These are phyloP conservation scores for Desmophyllum pertusum DNA, from an alignment of 92 coral and sea anemone species.

Conservation along the genomic window DNA sequence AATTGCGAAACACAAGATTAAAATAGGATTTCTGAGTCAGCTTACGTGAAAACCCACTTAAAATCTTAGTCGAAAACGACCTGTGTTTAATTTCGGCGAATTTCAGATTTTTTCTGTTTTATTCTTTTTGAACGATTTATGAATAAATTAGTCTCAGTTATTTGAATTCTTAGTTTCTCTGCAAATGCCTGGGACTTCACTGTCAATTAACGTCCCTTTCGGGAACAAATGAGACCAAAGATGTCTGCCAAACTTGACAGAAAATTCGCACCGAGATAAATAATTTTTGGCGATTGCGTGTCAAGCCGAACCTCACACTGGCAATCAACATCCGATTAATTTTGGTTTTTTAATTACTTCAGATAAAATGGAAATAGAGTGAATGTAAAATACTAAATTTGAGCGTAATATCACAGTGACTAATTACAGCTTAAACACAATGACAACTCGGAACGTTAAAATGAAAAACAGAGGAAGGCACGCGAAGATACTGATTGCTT, in stretches of 20 bases:
- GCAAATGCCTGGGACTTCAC: neutral
- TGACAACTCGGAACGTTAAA: neutral
- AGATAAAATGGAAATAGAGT: neutral
- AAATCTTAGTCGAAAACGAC: neutral
- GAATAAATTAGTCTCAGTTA: neutral
- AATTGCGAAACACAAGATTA: constrained; percentile 9
- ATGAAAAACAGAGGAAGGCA: neutral
- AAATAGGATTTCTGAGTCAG: neutral
- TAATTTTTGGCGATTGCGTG: neutral
- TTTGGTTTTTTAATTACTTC: constrained; percentile 17
- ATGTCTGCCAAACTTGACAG: neutral
- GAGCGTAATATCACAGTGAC: neutral
- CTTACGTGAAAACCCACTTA: neutral
- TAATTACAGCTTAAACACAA: constrained; percentile 20
- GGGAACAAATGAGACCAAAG: neutral
- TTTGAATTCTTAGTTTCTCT: neutral
- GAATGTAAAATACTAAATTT: neutral
- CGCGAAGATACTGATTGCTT: neutral
- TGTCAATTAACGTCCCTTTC: too few species aligned
- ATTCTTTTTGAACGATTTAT: neutral
- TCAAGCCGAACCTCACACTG: neutral
- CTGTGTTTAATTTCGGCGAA: neutral
- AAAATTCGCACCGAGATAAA: neutral
- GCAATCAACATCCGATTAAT: constrained; percentile 30
- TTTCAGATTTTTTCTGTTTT: neutral